Conservation (phyloP, 2,797 vertebrate genomes). For the Remorina albescens region DNA sequence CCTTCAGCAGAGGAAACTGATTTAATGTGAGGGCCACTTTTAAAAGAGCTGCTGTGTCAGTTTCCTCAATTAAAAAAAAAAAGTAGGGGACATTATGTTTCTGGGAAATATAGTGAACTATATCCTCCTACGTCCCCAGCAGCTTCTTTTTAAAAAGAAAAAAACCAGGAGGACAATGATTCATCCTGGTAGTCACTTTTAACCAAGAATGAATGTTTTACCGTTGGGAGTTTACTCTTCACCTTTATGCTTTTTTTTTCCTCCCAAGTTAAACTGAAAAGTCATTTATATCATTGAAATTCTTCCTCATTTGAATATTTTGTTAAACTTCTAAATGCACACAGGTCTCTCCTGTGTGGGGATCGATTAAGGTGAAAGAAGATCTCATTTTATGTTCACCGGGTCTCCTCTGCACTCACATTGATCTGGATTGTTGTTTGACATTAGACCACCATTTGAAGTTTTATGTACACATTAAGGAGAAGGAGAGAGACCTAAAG, state of each 20-base stretch:
- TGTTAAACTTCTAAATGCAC: neutral
- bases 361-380: neutral
- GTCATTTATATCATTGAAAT: neutral
- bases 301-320: neutral
- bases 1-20: constrained; percentile 20
- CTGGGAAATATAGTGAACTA: constrained; percentile 23
- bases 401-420: constrained; percentile 25
- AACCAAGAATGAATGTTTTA: neutral
- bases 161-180: constrained; percentile 29
- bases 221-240: neutral
- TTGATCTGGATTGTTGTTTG: constrained; percentile 43
- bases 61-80: constrained; percentile 5
- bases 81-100: constrained; percentile 20
- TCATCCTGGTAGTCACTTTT: neutral
- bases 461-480: constrained; percentile 38
- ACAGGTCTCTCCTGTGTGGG: neutral
- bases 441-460: constrained; percentile 45
- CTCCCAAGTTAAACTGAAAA: neutral
- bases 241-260: neutral
- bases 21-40: constrained; percentile 60
- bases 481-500: constrained; percentile 16
- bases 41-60: constrained; percentile 4
- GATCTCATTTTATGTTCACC: too few relatives aligned
- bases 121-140: constrained; percentile 13
- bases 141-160: constrained; percentile 12